Evolutionary conservation across 2,888 invertebrate species (phyloP), one percentile per base, ranked within the genome.

Genomic region (Tiliacea citrago): DNA sequence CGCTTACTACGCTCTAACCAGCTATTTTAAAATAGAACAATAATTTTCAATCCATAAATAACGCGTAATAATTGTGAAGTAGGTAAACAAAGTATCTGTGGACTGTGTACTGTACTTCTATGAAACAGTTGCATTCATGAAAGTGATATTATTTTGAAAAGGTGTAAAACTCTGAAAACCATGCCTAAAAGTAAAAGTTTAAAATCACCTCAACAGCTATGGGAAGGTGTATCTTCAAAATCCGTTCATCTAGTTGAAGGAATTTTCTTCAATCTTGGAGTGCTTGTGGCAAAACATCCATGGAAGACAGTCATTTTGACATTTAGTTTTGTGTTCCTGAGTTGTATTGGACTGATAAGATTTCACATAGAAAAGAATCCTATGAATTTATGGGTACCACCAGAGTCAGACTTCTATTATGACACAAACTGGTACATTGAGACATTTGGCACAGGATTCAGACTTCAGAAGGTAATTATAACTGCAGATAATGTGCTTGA

Each of bases 341-440:
- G 97, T 89, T 94, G 97, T 71, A 90, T 97, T 76, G 98, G 98
- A 53, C 94, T 98, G 68, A 89, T 97, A 42, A 95, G 96, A 86
- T 98, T 98, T 92, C 96, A 97, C 78, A 97, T 97, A 91, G 98
- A 98, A 93, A 98, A 97, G 89, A 97, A 98, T 93, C 98, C 98
- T 0, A 93, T 98, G 88, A 97, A 97, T 88, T 93, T 98, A 84
- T 98, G 98, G 98, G 97, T 98, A 39, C 98, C 98, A 18, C 97
- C 97, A 60, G 97, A 98, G 60, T 98, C 98, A 0, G 97, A 97
- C 78, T 98, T 98, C 90, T 96, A 97, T 58, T 91, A 93, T 82
- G 97, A 98, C 86, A 97, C 98, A 8, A 97, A 98, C 88, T 98
- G 98, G 98, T 96, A 98, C 75, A 97, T 98, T 90, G 93, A 97